These are phyloP conservation scores for Triplophysa rosa DNA, from an alignment of 2,113 vertebrate species.

Conservation along the genomic window DNA sequence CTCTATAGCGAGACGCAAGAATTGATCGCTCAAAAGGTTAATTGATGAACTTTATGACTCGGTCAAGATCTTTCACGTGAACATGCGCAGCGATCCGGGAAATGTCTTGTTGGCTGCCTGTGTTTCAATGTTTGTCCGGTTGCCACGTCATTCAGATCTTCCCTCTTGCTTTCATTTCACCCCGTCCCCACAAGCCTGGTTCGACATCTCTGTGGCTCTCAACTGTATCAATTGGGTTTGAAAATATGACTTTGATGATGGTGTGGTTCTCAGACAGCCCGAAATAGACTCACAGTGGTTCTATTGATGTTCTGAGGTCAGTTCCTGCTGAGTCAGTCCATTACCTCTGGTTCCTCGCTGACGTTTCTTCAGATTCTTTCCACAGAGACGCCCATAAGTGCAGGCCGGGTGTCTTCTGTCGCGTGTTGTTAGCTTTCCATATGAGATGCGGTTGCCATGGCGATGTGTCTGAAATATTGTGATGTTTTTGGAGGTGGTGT, in stretches of 20 bases:
- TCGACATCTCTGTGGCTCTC: background rate
- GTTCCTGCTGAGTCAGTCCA: slow-evolving; percentile 3
- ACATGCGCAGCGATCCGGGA: background rate
- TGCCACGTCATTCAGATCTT: background rate
- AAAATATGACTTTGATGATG: slow-evolving; percentile 22
- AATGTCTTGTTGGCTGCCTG: too few relatives aligned
- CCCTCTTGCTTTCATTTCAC: background rate
- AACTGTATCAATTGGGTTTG: slow-evolving; percentile 25
- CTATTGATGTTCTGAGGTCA: slow-evolving; percentile 32
- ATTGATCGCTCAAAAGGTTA: background rate
- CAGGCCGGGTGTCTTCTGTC: background rate
- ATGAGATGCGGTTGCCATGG: background rate
- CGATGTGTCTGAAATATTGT: background rate
- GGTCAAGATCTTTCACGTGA: background rate
- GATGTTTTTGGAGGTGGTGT: background rate
- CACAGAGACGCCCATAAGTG: background rate
- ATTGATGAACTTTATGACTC: background rate
- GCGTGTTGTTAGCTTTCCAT: background rate
- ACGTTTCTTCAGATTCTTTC: slow-evolving; percentile 9
- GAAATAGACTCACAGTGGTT: slow-evolving; percentile 39
- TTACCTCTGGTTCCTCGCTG: background rate
- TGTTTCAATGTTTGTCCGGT: background rate
- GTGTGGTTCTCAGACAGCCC: slow-evolving; percentile 37
- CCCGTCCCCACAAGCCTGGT: background rate
- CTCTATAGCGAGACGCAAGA: background rate